Base-by-base conservation (phyloP, 2,113 vertebrate species). In the Cepphus grylle region DNA sequence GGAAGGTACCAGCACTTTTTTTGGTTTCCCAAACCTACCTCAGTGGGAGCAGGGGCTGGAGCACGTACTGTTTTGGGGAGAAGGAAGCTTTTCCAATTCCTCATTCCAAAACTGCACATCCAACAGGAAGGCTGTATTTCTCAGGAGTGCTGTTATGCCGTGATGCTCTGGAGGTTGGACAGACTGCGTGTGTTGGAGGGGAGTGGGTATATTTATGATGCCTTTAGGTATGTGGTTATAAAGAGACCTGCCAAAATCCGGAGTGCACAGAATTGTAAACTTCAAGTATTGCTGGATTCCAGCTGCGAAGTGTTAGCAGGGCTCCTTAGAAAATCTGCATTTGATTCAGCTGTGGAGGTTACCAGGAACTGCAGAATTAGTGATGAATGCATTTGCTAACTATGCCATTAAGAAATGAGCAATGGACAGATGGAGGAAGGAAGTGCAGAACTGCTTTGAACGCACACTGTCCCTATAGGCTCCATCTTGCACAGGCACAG, bases 351-450 rank as follows among this genome's bases (percentile, higher is more conserved):
- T 81, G 77, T 58, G 77, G 86, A 92, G 80, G 85, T 55, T 92
- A 92, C 86, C 93, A 95, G 88, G 69, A 69, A 81, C 77, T 84
- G 86, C 93, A 67, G 93, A 90, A 79, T 88, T 95, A 91, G 88
- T 7, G 86, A 87, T 84, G 80, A 93, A 73, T 84, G 88, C 50
- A 5, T 88, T 84, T 90, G 70, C 86, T 95, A 93, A 94, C 67
- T 45, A 69, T 90, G 90, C 88, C 72, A 74, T 93, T 95, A 89
- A 85, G 90, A 91, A 91, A 86, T 62, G 88, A 96, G 92, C 86
- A 50, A 32, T 59, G 92, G 94, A 32, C 85, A 95, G 90, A 94
- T 81, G 93, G 90, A 90, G 80, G 52, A 30, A 88, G 71, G 66
- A 70, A 81, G 45, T 17, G 66, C 66, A 69, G 76, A 70, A 70